phyloP scores from a whole-genome alignment of 2,797 vertebrate genomes.

The Epinephelus awoara region DNA sequence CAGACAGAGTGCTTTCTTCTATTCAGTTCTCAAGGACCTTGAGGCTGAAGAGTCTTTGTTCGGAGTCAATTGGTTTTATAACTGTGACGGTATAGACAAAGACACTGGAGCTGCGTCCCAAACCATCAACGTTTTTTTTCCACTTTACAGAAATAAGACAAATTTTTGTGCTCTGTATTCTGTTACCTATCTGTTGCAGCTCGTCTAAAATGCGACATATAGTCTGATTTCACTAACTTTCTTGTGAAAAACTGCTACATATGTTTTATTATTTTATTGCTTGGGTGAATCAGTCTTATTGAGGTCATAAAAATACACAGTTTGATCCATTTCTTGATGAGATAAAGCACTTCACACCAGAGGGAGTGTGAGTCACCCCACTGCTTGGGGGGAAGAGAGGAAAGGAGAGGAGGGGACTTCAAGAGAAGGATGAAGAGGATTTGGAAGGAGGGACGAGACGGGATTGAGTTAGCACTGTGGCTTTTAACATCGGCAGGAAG shows the following conservation, averaged over 20 bases:
- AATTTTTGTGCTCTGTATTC: not conserved
- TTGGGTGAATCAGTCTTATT: not conserved
- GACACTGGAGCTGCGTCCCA: not conserved
- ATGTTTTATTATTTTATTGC: slow-evolving; percentile 17
- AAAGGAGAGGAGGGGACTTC: not conserved
- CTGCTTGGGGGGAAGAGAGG: slow-evolving; percentile 8
- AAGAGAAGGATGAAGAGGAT: not conserved
- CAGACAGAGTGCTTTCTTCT: not conserved
- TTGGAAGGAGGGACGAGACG: slow-evolving; percentile 7
- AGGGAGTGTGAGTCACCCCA: slow-evolving; percentile 22
- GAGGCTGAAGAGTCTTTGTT: not conserved
- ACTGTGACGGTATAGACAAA: not conserved
- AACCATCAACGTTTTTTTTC: not conserved
- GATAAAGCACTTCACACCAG: slow-evolving; percentile 37
- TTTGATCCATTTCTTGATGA: slow-evolving; percentile 41
- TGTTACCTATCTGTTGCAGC: not conserved
- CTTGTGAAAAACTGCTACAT: slow-evolving; percentile 3
- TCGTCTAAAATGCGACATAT: not conserved
- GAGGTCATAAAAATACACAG: slow-evolving; percentile 20
- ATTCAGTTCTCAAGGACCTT: not conserved
- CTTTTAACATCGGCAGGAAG: slow-evolving; percentile 12
- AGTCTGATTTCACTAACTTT: slow-evolving; percentile 1
- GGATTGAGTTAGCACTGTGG: not conserved
- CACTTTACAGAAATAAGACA: not conserved
- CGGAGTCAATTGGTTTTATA: not conserved